Evolutionary conservation across 37 sponge, comb jelly and placozoan species (phyloP), one percentile per base, ranked within the genome.

Genomic region (Oopsacas minuta): DNA sequence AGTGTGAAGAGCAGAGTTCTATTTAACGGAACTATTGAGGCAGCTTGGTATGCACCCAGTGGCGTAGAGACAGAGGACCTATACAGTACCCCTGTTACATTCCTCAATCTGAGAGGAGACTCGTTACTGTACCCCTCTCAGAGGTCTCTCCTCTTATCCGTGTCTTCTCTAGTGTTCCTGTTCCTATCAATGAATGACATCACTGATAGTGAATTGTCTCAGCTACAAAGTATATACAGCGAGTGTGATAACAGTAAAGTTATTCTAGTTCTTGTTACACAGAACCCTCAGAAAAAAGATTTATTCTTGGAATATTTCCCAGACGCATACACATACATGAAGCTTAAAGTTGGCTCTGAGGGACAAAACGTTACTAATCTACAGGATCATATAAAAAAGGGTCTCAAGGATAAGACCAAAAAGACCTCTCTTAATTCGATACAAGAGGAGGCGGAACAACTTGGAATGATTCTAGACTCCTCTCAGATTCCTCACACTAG

Each of bases 41-140:
- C 75, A 34, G 75, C 75, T 61, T 61, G 75, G 75, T 61, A 61
- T 61, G 75, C 28, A 20, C 75, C 75, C 20, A 61, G 30, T 12
- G 75, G 30, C 1, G 30, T 10, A 3, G 30, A 12, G 30, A 61
- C 75, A 61, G 12, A 42, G 49, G 75, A 61, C 75, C 75, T 61
- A 25, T 61, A 12, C 28, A 12, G 22, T 3, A 61, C 75, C 22
- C 75, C 75, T 5, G 75, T 61, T 34, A 61, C 75, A 61, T 61
- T 61, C 75, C 75, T 61, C 17, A 61, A 61, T n/a, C 75, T 61
- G 30, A 61, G 75, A 61, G 75, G 75, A 34, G 75, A 61, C 75
- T 10, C 75, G 32, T 34, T 61, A 32, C 75, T 61, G 28, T 61
- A 61, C 75, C 75, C 75, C 17, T 5, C 20, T 3, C 75, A 61